phyloP scores from a whole-genome alignment of 2,797 vertebrate species.

The Xerus rutilus region DNA sequence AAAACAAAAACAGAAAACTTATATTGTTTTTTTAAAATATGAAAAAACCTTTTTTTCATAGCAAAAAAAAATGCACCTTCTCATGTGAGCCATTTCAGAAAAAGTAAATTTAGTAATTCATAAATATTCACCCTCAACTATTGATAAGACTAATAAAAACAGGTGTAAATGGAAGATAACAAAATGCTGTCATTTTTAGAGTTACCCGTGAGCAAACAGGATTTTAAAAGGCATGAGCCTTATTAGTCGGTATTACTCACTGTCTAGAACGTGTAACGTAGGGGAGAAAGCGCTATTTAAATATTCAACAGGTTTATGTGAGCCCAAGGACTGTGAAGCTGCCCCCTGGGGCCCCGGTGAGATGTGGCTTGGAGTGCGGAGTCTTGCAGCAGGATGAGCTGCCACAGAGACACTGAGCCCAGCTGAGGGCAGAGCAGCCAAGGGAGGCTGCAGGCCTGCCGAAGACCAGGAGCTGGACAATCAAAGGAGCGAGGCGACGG shows the following conservation, averaged over 20 bases:
- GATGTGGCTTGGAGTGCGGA: too few species aligned
- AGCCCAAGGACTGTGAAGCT: too few species aligned
- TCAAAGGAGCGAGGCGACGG: background rate
- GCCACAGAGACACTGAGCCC: background rate
- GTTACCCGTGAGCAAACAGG: background rate
- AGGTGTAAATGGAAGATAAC: background rate
- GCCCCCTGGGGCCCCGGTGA: too few species aligned
- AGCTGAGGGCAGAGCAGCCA: rapidly evolving
- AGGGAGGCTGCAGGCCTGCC: background rate
- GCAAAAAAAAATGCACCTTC: background rate
- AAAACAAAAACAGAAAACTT: background rate
- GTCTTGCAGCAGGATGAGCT: too few species aligned
- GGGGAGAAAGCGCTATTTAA: background rate
- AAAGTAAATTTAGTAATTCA: background rate
- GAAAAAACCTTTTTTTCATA: background rate
- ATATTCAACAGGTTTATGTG: background rate
- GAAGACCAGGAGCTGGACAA: background rate
- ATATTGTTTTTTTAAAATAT: background rate
- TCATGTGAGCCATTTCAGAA: background rate
- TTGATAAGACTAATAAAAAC: background rate
- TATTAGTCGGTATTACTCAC: background rate
- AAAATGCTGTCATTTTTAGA: background rate
- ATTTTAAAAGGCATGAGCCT: background rate
- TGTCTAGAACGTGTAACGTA: background rate
- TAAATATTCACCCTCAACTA: background rate